These are phyloP conservation scores for Lepidonotus clava DNA, from an alignment of 2,888 invertebrate species.

Conservation along the genomic window DNA sequence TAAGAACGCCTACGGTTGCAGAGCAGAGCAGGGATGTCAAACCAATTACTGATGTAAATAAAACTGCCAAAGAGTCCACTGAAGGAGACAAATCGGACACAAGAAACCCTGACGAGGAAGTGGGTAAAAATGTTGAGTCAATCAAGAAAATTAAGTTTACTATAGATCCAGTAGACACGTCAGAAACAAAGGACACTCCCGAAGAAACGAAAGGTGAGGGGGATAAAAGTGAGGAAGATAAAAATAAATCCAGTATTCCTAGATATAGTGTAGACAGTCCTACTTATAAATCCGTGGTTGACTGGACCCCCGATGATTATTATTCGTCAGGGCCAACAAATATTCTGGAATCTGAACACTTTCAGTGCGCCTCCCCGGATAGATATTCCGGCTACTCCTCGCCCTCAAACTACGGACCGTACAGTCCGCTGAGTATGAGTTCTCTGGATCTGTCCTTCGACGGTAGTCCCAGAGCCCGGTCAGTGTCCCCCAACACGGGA, in stretches of 20 bases:
- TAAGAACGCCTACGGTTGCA: too few relatives aligned
- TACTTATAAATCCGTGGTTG: conserved; percentile 69
- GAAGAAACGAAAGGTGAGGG: neutral
- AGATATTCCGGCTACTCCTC: conserved; percentile 22
- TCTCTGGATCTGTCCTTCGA: conserved; percentile 65
- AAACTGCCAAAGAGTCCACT: too few relatives aligned
- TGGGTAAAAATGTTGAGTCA: too few relatives aligned
- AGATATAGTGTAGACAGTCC: conserved; percentile 76
- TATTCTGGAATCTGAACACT: conserved; percentile 16
- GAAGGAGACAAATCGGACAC: too few relatives aligned
- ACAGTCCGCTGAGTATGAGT: conserved; percentile 72
- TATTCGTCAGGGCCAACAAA: neutral
- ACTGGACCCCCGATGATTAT: conserved; percentile 67
- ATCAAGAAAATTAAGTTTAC: too few relatives aligned
- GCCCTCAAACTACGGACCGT: conserved; percentile 57
- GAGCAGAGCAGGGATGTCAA: too few relatives aligned
- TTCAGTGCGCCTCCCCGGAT: conserved; percentile 39
- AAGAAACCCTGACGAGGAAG: too few relatives aligned
- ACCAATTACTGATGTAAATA: too few relatives aligned
- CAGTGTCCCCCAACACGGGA: neutral
- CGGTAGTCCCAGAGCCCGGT: conserved; percentile 56
- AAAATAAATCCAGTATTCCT: conserved; percentile 1
- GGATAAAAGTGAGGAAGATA: neutral
- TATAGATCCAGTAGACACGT: too few relatives aligned
- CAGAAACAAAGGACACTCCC: neutral